These are phyloP conservation scores for Turnix velox DNA, from an alignment of 2,113 vertebrate species.

Conservation along the genomic window DNA sequence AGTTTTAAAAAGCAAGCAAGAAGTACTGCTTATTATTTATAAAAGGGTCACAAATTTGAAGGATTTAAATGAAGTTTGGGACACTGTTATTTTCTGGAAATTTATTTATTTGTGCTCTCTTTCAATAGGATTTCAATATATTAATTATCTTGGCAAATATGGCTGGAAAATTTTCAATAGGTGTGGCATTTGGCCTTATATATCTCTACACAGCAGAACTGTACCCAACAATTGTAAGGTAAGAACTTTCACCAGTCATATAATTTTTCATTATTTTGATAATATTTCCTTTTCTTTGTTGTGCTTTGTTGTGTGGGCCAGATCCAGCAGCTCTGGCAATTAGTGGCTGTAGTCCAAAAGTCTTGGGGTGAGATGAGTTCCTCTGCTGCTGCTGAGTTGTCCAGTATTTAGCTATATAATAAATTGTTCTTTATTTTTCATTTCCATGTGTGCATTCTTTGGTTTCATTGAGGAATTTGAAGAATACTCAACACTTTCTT, in stretches of 20 bases:
- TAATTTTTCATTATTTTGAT: background rate
- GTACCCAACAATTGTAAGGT: constrained; percentile 91
- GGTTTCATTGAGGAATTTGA: background rate
- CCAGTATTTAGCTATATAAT: background rate
- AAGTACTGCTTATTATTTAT: background rate
- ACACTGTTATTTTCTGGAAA: background rate
- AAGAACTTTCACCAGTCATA: background rate
- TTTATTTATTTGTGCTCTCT: constrained; percentile 36
- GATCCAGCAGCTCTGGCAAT: background rate
- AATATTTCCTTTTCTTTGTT: background rate
- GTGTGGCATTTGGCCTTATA: constrained; percentile 87
- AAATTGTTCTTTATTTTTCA: background rate
- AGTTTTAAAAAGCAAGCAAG: background rate
- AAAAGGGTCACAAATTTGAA: background rate
- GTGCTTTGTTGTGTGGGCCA: background rate
- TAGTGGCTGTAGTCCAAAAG: background rate
- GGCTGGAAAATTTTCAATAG: constrained; percentile 87
- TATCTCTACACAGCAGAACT: constrained; percentile 93
- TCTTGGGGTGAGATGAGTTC: background rate
- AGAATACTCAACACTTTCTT: background rate
- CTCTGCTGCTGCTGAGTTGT: background rate
- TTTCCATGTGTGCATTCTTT: background rate
- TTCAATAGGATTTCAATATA: constrained; percentile 40
- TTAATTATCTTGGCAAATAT: constrained; percentile 77
- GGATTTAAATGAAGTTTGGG: background rate